phyloP scores from a whole-genome alignment of 2,888 invertebrate species.

The Cepaea hortensis region DNA sequence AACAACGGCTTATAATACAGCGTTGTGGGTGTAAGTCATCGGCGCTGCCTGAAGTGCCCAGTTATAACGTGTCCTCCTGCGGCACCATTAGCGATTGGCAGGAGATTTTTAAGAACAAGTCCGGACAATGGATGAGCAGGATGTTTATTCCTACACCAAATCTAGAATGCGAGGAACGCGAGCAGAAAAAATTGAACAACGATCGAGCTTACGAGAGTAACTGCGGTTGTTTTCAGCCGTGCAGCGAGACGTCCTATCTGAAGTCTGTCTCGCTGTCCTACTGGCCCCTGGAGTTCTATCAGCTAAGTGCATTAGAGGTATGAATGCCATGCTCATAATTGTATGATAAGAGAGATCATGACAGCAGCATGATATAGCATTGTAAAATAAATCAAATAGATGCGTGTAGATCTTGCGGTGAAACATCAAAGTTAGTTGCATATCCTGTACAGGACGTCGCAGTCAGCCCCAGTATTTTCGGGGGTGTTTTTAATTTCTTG shows the following conservation, averaged over 20 bases:
- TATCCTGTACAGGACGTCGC: too few relatives aligned
- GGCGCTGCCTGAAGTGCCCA: constrained; percentile 60
- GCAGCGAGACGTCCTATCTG: constrained; percentile 68
- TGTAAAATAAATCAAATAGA: too few relatives aligned
- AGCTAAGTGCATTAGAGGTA: constrained; percentile 62
- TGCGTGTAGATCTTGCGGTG: too few relatives aligned
- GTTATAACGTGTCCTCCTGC: constrained; percentile 64
- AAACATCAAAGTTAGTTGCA: too few relatives aligned
- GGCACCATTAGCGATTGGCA: constrained; percentile 67
- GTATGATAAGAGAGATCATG: too few relatives aligned
- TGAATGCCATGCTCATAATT: background rate
- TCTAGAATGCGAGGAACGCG: constrained; percentile 64
- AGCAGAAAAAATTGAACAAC: constrained; percentile 63
- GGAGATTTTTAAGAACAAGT: constrained; percentile 48
- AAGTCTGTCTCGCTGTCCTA: constrained; percentile 70
- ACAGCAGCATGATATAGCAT: too few relatives aligned
- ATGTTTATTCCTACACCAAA: constrained; percentile 54
- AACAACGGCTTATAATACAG: constrained; percentile 66
- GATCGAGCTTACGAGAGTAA: constrained; percentile 66
- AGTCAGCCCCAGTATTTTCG: too few relatives aligned
- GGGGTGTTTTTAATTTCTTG: too few relatives aligned
- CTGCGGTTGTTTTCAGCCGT: constrained; percentile 66
- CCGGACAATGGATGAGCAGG: constrained; percentile 46
- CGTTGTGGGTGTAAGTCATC: constrained; percentile 69
- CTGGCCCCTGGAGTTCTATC: constrained; percentile 72